These are phyloP conservation scores for Muntiacus muntjak DNA, from an alignment of 2,113 vertebrate genomes.

Conservation along the genomic window DNA sequence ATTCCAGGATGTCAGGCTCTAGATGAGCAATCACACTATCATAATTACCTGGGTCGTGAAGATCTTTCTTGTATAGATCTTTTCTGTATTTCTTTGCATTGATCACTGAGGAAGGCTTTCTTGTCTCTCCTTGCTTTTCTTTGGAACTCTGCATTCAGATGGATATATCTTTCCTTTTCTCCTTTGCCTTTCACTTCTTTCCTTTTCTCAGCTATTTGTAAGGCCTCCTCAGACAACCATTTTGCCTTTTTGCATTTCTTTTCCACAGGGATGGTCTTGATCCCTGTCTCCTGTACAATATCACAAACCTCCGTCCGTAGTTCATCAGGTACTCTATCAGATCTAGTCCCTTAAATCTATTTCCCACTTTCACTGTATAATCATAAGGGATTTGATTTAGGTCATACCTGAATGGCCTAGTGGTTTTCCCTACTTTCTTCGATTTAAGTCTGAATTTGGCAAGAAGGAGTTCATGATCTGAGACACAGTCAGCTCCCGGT, in stretches of 20 bases:
- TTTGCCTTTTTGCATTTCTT: neutral
- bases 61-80: neutral
- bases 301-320: neutral
- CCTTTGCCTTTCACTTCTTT: too few species aligned
- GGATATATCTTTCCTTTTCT: neutral
- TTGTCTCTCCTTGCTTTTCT: neutral
- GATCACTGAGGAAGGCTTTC: neutral
- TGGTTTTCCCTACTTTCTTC: neutral
- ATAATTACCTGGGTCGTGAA: neutral
- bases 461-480: neutral
- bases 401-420: neutral
- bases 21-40: neutral
- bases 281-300: neutral
- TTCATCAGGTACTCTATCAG: neutral
- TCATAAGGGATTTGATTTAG: neutral
- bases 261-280: neutral
- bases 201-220: too few species aligned
- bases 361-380: neutral
- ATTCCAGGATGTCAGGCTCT: neutral
- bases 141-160: neutral
- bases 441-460: neutral
- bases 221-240: too few species aligned
- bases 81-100: neutral
- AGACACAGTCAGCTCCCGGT: neutral
- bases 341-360: neutral